Conservation (phyloP, 1,140 invertebrate species). For the Drosophila arawakana region DNA sequence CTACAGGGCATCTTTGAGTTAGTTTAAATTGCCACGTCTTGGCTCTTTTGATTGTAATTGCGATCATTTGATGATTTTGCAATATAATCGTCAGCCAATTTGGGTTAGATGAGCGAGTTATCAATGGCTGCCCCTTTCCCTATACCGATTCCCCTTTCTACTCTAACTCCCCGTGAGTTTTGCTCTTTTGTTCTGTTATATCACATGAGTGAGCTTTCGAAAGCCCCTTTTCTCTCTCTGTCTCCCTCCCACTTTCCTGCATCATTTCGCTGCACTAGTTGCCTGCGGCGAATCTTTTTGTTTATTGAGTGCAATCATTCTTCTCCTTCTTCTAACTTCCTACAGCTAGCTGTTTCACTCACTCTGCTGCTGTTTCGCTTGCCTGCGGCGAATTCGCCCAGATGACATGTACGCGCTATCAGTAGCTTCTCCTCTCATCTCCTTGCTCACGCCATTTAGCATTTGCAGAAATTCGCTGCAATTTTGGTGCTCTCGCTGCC, state of each 20-base stretch:
- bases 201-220: background rate
- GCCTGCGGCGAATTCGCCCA: background rate
- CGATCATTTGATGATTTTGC: slow-evolving; percentile 45
- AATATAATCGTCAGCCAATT: slow-evolving; percentile 46
- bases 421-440: slow-evolving; percentile 5
- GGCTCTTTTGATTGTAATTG: slow-evolving; percentile 42
- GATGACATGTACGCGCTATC: slow-evolving; percentile 1
- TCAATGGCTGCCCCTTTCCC: slow-evolving; percentile 14
- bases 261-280: background rate
- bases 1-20: slow-evolving; percentile 14
- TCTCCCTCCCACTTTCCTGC: no score
- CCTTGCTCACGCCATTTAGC: background rate
- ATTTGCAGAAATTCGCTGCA: slow-evolving; percentile 7
- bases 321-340: background rate
- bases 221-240: background rate
- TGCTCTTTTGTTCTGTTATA: background rate
- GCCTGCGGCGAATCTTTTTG: slow-evolving; percentile 3
- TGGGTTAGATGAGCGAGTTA: slow-evolving; percentile 44
- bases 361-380: background rate
- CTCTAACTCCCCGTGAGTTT: no score
- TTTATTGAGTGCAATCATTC: no score
- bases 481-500: slow-evolving; percentile 11
- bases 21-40: background rate
- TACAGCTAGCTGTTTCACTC: no score
- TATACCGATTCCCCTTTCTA: background rate